Evolutionary conservation across 2,113 vertebrate species (phyloP).

Genomic region (Gymnocephalus cernua): DNA sequence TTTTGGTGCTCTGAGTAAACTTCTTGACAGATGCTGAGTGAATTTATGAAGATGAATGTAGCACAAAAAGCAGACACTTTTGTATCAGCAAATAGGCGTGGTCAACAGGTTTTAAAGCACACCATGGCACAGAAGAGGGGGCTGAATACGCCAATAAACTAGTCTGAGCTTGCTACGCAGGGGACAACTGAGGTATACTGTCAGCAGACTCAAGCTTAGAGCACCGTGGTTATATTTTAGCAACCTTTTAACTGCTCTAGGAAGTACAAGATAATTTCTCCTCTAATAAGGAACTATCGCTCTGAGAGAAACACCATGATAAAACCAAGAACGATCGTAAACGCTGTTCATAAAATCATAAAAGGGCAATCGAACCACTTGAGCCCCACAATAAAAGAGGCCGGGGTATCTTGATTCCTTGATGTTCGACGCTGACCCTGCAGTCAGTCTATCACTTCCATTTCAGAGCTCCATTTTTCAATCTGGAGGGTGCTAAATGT

Average conservation of each 20-base stretch:
- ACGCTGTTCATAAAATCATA: conserved; percentile 72
- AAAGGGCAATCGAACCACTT: conserved; percentile 61
- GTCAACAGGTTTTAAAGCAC: conserved; percentile 62
- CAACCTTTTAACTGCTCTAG: conserved; percentile 73
- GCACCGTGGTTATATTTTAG: conserved; percentile 63
- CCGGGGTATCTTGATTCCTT: conserved; percentile 39
- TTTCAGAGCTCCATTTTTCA: conserved; percentile 74
- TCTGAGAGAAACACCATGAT: conserved; percentile 63
- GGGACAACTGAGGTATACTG: conserved; percentile 26
- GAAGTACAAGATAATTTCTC: conserved; percentile 72
- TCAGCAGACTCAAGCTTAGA: conserved; percentile 36
- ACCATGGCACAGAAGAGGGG: conserved; percentile 23
- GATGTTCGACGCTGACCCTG: conserved; percentile 54
- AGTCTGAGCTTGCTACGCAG: conserved; percentile 38
- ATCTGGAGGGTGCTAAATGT: conserved; percentile 72
- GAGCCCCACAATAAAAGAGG: conserved; percentile 50
- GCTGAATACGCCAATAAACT: conserved; percentile 53
- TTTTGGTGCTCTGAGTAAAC: conserved; percentile 52
- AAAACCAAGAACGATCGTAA: conserved; percentile 73
- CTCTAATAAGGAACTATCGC: conserved; percentile 70
- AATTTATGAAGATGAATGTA: conserved; percentile 62
- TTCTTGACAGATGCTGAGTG: conserved; percentile 33
- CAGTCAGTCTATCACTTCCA: conserved; percentile 62
- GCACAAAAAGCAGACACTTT: conserved; percentile 38
- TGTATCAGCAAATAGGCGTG: conserved; percentile 60